These are phyloP conservation scores for Mastigias papua DNA, from an alignment of 30 jellyfish, hydroid and myxozoan species.

Conservation along the genomic window DNA sequence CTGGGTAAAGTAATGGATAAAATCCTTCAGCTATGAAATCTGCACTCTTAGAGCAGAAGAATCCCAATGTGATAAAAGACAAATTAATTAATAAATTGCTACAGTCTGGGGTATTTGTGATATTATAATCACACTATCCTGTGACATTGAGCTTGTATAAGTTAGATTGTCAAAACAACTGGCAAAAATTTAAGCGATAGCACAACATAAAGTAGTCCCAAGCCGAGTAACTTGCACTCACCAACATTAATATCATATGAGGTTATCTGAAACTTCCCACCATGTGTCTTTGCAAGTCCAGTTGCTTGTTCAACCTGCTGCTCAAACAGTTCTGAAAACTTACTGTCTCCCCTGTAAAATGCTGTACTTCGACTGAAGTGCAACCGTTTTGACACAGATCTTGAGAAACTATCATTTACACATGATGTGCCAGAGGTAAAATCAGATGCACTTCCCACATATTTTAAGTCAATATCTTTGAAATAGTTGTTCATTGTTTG, in stretches of 20 bases:
- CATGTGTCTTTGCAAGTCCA: conserved; percentile 70
- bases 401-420: conserved; percentile 78
- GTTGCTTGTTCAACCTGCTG: conserved; percentile 69
- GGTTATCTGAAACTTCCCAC: conserved; percentile 94
- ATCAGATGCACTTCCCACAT: conserved; percentile 30
- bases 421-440: conserved; percentile 79
- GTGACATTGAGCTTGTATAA: no score
- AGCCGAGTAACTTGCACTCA: conserved; percentile 30
- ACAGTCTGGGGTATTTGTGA: no score
- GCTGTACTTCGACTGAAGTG: conserved; percentile 88
- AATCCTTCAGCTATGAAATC: no score
- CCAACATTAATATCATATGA: conserved; percentile 82
- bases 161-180: no score
- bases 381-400: conserved; percentile 41
- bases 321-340: conserved; percentile 73
- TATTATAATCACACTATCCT: no score
- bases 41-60: no score
- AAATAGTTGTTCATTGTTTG: conserved; percentile 74
- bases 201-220: no score
- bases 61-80: no score
- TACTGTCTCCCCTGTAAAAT: conserved; percentile 87
- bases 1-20: no score
- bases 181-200: no score
- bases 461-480: conserved; percentile 51
- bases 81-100: no score